Conservation (phyloP, 2,888 invertebrate genomes). For the Hetaerina titia region DNA sequence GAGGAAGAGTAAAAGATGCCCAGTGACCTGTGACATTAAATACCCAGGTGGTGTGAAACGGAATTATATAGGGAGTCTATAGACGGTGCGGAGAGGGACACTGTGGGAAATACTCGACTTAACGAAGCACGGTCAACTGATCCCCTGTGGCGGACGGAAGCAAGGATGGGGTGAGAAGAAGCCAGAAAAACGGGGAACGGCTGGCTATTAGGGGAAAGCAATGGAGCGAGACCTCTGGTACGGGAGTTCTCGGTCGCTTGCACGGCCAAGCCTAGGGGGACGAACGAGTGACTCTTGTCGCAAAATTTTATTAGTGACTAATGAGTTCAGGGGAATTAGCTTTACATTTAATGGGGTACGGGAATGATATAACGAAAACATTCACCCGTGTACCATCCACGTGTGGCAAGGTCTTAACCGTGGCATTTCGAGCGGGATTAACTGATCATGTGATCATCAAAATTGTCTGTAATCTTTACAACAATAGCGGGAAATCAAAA, state of each 20-base stretch:
- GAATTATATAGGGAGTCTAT: neutral
- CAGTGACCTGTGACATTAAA: constrained; percentile 17
- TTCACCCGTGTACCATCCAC: no score
- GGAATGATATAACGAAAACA: no score
- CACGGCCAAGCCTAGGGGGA: neutral
- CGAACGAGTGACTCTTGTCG: neutral
- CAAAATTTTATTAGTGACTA: neutral
- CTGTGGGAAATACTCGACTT: neutral
- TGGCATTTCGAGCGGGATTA: no score
- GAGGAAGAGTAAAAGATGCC: neutral
- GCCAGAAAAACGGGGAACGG: neutral
- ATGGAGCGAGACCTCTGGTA: neutral
- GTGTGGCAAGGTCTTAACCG: no score
- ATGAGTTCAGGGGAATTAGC: neutral
- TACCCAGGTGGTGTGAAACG: neutral
- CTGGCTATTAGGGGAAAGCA: neutral
- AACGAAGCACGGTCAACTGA: neutral
- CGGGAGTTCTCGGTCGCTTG: neutral
- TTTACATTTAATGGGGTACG: no score
- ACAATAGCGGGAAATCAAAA: no score
- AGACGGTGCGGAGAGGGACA: neutral
- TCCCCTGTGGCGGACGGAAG: neutral
- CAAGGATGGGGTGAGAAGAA: neutral
- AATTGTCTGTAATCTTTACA: no score
- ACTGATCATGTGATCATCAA: no score